These are phyloP conservation scores for Taeniopygia guttata DNA, from an alignment of 2,797 vertebrate genomes.

Conservation along the genomic window DNA sequence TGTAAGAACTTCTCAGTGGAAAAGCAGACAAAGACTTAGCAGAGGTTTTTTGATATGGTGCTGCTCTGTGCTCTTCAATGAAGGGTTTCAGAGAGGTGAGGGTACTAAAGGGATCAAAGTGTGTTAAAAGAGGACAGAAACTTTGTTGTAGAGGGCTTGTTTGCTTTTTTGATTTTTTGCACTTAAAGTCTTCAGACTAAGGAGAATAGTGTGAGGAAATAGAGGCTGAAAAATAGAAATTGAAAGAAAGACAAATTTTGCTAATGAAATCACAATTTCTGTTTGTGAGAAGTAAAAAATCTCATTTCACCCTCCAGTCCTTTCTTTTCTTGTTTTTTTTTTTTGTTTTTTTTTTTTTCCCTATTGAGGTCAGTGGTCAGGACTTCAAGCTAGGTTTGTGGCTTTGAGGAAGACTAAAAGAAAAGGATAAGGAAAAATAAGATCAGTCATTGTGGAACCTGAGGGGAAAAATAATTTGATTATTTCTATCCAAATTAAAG, in stretches of 20 bases:
- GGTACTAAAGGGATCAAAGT: not conserved
- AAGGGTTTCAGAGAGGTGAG: not conserved
- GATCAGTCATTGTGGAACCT: not conserved
- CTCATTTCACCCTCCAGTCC: not conserved
- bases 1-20: not conserved
- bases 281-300: not conserved
- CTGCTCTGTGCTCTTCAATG: not conserved
- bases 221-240: not conserved
- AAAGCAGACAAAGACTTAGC: not conserved
- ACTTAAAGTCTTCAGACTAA: not conserved
- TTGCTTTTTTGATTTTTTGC: not conserved
- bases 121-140: not conserved
- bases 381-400: not conserved
- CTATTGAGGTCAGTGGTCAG: not conserved
- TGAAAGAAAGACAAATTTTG: not conserved
- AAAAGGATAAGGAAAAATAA: not conserved
- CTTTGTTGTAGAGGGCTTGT: not conserved
- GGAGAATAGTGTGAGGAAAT: not conserved
- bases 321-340: not conserved
- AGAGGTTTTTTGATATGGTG: not conserved
- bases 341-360: not conserved
- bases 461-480: not conserved
- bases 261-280: not conserved
- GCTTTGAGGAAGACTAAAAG: not conserved
- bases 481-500: not conserved